Evolutionary conservation across 2,888 invertebrate genomes (phyloP).

Genomic region (Drosophila mimica): DNA sequence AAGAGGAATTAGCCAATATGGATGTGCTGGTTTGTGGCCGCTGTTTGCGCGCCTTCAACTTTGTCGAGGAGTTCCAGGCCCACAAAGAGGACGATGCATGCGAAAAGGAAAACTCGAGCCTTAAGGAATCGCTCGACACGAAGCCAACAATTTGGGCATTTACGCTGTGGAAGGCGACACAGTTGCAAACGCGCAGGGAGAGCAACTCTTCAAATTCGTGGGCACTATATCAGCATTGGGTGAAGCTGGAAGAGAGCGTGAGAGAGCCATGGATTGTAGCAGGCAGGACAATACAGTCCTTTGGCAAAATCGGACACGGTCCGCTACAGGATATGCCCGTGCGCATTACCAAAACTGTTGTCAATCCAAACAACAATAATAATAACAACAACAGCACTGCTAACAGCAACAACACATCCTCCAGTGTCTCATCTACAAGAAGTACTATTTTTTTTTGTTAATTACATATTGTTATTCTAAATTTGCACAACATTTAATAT

Average conservation of each 20-base stretch:
- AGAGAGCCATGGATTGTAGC: conserved; percentile 93
- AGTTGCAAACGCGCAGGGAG: conserved; percentile 84
- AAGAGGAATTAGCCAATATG: conserved; percentile 90
- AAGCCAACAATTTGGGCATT: conserved; percentile 95
- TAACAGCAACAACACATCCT: conserved; percentile 57
- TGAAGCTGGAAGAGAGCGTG: conserved; percentile 90
- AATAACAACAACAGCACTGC: conserved; percentile 57
- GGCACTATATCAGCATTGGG: conserved; percentile 94
- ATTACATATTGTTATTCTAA: neutral
- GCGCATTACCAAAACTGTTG: conserved; percentile 85
- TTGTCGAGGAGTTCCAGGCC: conserved; percentile 91
- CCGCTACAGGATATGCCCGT: conserved; percentile 85
- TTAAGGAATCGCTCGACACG: conserved; percentile 88
- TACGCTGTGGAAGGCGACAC: conserved; percentile 91
- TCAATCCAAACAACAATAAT: conserved; percentile 78
- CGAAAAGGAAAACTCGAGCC: conserved; percentile 85
- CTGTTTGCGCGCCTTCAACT: conserved; percentile 92
- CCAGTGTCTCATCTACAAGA: conserved; percentile 68
- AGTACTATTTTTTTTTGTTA: conserved; percentile 67
- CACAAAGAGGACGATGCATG: conserved; percentile 86
- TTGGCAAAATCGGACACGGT: conserved; percentile 87
- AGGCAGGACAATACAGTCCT: conserved; percentile 90
- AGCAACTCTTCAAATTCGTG: conserved; percentile 88
- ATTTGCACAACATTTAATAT: conserved; percentile 10
- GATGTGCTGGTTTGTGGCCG: conserved; percentile 94